Evolutionary conservation across 2,113 vertebrate species (phyloP), one percentile per base, ranked within the genome.

Genomic region (Origma solitaria): DNA sequence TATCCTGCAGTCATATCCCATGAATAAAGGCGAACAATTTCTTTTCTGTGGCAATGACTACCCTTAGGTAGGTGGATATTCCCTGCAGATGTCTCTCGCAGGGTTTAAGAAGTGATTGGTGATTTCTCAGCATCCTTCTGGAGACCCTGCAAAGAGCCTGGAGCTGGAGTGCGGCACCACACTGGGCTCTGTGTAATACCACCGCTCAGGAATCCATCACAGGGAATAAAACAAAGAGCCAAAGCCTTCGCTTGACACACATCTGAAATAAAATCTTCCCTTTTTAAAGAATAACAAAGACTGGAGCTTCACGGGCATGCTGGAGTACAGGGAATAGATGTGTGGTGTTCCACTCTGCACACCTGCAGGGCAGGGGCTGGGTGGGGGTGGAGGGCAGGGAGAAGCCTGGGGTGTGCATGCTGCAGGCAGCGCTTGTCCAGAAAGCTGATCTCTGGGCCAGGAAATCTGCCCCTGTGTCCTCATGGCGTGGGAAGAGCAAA

Each of bases 351-450:
- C 10, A 49, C 8, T 42, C 9, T 11, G 15, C 4, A 37, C 2
- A 15, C 0, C 1, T 23, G 35, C 13, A 2, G 9, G 56, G 58
- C 64, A 50, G 54, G 64, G 45, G 40, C 8, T 14, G n/a, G 18
- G 15, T 30, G 37, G 23, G n/a, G 18, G 15, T 30, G 37, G 23
- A 42, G 42, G 38, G 54, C 71, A 85, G 42, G 40, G 65, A 66
- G 49, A 22, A 50, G 25, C n/a, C 17, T 28, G 65, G 33, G 27
- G 5, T 7, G 4, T 0, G 0, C 1, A 1, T 1, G 4, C n/a
- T 56, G 25, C 2, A 1, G 22, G 37, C 57, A 75, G 27, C 44
- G 7, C 35, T 16, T 17, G 27, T 24, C 22, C 42, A 33, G 5
- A 54, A 37, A 76, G 6, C 27, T n/a, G 28, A 40, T 40, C 3